Percentiles rank a stretch among this genome's conserved stretches.
Conservation (phyloP, 1,140 invertebrate species). For the Drosophila obscura region DNA sequence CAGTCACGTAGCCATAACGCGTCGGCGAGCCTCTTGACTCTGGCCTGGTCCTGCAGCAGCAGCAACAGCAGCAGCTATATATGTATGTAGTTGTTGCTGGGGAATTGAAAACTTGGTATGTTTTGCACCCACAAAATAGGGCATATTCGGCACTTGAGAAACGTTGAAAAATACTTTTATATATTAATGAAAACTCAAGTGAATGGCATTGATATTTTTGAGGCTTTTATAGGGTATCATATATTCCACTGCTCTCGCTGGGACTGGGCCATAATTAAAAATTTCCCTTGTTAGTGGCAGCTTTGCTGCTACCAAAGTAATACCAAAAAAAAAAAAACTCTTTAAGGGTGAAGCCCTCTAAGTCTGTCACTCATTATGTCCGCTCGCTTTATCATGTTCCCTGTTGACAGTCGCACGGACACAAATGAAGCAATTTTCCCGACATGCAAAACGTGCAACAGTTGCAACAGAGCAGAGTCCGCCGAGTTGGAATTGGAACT, state of each 20-base stretch:
- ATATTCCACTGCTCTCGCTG: neutral
- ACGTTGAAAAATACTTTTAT: neutral
- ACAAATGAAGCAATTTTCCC: constrained; percentile 79
- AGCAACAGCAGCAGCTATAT: constrained; percentile 2
- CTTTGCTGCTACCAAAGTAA: constrained; percentile 12
- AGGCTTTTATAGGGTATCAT: neutral
- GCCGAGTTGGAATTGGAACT: constrained; percentile 21
- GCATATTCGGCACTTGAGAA: neutral
- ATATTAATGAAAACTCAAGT: no score
- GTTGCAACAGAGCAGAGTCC: constrained; percentile 56
- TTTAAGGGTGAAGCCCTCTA: constrained; percentile 39
- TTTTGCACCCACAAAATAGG: constrained; percentile 4
- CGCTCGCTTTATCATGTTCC: constrained; percentile 74
- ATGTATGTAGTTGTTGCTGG: constrained; percentile 36
- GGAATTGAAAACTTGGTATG: constrained; percentile 57
- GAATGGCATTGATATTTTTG: no score
- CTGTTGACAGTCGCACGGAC: constrained; percentile 76
- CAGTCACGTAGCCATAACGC: constrained; percentile 63
- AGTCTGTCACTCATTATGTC: constrained; percentile 77
- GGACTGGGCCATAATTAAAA: constrained; percentile 54
- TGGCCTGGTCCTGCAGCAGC: no score
- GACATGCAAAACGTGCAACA: constrained; percentile 80
- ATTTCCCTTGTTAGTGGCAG: constrained; percentile 24
- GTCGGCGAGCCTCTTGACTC: constrained; percentile 28
- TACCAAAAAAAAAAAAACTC: neutral